Evolutionary conservation across 2,113 vertebrate genomes (phyloP).

Genomic region (Xyliphius kryptos): DNA sequence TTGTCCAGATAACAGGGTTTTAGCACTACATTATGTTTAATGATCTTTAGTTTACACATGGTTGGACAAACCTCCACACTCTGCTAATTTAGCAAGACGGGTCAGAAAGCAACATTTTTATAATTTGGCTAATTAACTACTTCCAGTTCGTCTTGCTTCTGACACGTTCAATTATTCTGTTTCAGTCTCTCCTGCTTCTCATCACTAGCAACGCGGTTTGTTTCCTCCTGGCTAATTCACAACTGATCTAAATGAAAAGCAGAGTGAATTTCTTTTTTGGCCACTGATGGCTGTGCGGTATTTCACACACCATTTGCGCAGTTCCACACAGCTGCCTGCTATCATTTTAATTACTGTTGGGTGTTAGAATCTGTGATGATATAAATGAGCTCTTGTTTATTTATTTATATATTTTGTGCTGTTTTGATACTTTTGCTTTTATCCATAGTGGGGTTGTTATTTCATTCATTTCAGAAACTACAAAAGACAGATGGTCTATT

Average conservation of each 20-base stretch:
- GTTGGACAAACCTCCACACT: constrained; percentile 23
- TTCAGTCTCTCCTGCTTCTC: not conserved
- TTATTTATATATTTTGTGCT: too few species aligned
- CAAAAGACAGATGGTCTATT: too few species aligned
- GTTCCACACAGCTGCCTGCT: constrained; percentile 1
- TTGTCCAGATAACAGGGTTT: constrained; percentile 21
- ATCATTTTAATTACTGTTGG: constrained; percentile 3
- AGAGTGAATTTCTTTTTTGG: constrained; percentile 6
- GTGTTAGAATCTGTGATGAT: too few species aligned
- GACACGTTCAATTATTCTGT: constrained; percentile 16
- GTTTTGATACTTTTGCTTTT: too few species aligned
- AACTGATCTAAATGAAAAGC: constrained; percentile 1
- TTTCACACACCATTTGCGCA: constrained; percentile 15
- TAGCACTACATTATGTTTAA: constrained; percentile 41
- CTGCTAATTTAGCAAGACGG: constrained; percentile 28
- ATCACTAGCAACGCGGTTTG: too few species aligned
- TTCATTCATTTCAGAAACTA: too few species aligned
- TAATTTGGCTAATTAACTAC: constrained; percentile 35
- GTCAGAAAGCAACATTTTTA: constrained; percentile 21
- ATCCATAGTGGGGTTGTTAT: too few species aligned
- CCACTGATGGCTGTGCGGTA: not conserved
- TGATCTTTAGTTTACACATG: constrained; percentile 41
- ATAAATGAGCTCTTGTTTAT: too few species aligned
- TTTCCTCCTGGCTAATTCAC: constrained; percentile 11
- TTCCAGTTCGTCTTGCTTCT: constrained; percentile 11